Evolutionary conservation across 1,140 invertebrate genomes (phyloP), one percentile per base, ranked within the genome.

Genomic region (Leptopilina boulardi): DNA sequence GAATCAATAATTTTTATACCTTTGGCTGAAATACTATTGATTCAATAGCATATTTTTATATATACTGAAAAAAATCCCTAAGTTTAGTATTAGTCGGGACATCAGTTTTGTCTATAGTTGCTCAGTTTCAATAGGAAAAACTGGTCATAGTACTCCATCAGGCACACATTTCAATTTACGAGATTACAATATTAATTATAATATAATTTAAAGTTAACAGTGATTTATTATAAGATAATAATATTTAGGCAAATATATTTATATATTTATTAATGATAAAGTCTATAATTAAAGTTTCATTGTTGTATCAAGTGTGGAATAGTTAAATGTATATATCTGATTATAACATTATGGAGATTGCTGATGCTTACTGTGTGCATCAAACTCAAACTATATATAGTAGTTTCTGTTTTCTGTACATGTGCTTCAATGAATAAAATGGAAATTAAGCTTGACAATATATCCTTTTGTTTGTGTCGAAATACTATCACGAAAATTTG

Each of bases 401-500:
- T 38, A 51, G 47, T 51, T 59, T 77, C 74, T 79, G 70, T 26
- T 79, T 74, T 82, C 79, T 82, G 74, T 78, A 80, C n/a, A n/a
- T n/a, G n/a, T 77, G 78, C 79, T 76, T 76, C 78, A 70, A 71
- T 76, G 75, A 78, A 74, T 82, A 78, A 80, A 80, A 82, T 82
- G 78, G 76, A 82, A 80, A 82, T 82, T 79, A 79, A 79, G 72
- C 75, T n/a, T 77, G 78, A 79, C 80, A 79, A 71, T 51, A 18
- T 18, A 6, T n/a, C 34, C 34, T 38, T 51, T 82, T 82, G 78
- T 76, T 77, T 78, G 70, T 70, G 77, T 77, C 75, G 74, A 66
- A 70, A 42, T 59, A 26, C 73, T 56, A 77, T 76, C 74, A 26
- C 76, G 77, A 78, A 79, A 79, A 77, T 79, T 79, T 41, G 73